phyloP scores from a whole-genome alignment of 1,140 invertebrate genomes.

The Oryctes rhinoceros region DNA sequence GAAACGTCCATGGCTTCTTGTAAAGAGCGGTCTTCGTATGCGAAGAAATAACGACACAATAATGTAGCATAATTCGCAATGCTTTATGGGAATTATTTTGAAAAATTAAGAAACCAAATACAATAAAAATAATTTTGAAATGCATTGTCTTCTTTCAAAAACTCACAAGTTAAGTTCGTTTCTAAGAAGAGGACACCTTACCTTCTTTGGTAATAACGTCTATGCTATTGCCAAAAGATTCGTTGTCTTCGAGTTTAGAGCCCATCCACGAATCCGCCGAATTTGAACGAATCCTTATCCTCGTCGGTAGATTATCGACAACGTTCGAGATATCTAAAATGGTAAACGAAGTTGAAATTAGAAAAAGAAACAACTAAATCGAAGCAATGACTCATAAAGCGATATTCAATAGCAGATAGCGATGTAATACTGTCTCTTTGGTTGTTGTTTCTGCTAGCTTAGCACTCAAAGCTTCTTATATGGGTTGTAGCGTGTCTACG shows the following conservation, averaged over 20 bases:
- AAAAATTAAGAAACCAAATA: too few relatives aligned
- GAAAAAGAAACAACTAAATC: not conserved
- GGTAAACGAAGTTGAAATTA: not conserved
- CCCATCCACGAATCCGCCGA: slow-evolving; percentile 67
- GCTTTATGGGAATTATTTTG: too few relatives aligned
- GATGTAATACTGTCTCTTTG: too few relatives aligned
- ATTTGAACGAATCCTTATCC: slow-evolving; percentile 64
- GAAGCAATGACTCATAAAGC: not conserved
- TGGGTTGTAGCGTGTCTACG: too few relatives aligned
- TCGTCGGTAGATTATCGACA: slow-evolving; percentile 46
- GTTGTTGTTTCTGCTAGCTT: too few relatives aligned
- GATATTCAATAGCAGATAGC: too few relatives aligned
- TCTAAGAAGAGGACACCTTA: not conserved
- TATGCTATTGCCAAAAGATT: slow-evolving; percentile 40
- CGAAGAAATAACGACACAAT: not conserved
- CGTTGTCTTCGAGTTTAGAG: slow-evolving; percentile 41
- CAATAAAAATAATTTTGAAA: too few relatives aligned
- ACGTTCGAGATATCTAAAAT: slow-evolving; percentile 43
- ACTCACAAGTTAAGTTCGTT: not conserved
- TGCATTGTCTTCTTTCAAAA: too few relatives aligned
- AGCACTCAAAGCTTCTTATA: too few relatives aligned
- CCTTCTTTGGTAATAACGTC: slow-evolving; percentile 43
- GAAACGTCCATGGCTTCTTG: slow-evolving; percentile 44
- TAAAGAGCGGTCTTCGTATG: slow-evolving; percentile 29
- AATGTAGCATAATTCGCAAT: not conserved